Evolutionary conservation across 2,113 vertebrate species (phyloP), one percentile per base, ranked within the genome.

Genomic region (Struthio camelus): DNA sequence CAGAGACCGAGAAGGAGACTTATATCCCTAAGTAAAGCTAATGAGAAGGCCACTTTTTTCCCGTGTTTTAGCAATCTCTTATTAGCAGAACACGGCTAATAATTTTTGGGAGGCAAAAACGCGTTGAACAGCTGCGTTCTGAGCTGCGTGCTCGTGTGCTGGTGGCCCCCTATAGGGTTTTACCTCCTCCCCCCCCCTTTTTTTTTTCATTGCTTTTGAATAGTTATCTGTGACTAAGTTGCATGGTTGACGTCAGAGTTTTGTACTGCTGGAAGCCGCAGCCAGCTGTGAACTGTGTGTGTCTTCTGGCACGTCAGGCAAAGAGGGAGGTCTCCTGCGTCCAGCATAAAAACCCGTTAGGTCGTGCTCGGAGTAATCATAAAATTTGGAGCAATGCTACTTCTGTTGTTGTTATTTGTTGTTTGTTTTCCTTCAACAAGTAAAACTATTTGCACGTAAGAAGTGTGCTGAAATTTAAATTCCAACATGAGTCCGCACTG

Each of bases 301-400:
- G 86, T 94, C 48, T 72, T 87, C 85, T 87, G 93, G 90, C 94
- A 84, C 23, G 1, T 5, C 0, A 1, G 56, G 76, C 3, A 1
- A 0, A 14, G 69, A 65, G 70, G 81, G 92, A 93, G 78, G 6
- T 46, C 93, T 90, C 56, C 96, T 15, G 20, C 10, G 0, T 54
- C 56, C 32, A 11, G 30, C 17, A 30, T 11, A 4, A 59, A 32
- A 59, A 34, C 56, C 27, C 54, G 3, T 81, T 67, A 16, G 34
- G 36, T 69, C 3, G 3, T 7, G 7, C 80, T 87, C 50, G 0
- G 25, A 4, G 93, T 66, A 82, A 10, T 54, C 58, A 1, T 40
- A 10, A 48, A 4, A 1, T 46, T 73, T 69, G 80, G 80, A 93
- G 93, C 92, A 96, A 85, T 71, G 94, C 88, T 69, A 51, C 81